Conservation (phyloP, 1,140 invertebrate genomes). For the Drosophila setifemur region DNA sequence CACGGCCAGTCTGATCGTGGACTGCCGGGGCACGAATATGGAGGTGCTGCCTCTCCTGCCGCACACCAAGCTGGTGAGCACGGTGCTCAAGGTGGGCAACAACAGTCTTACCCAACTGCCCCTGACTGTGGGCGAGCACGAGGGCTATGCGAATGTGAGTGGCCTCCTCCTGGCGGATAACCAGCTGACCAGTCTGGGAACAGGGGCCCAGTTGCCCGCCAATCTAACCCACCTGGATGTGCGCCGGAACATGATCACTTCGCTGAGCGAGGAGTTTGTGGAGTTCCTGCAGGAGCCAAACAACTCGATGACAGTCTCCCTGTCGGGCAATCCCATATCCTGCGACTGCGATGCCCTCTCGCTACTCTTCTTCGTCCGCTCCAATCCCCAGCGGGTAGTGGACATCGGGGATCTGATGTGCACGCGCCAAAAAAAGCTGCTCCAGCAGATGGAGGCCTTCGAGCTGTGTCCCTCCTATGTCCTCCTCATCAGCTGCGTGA, state of each 20-base stretch:
- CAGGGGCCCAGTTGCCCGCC: slow-evolving; percentile 56
- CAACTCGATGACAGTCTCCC: slow-evolving; percentile 74
- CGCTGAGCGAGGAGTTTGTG: slow-evolving; percentile 77
- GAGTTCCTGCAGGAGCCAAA: slow-evolving; percentile 66
- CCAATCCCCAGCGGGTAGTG: slow-evolving; percentile 73
- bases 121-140: slow-evolving; percentile 31
- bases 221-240: slow-evolving; percentile 83
- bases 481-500: slow-evolving; percentile 75
- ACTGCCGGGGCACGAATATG: slow-evolving; percentile 83
- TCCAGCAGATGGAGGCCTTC: slow-evolving; percentile 81
- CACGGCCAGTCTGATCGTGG: slow-evolving; percentile 82
- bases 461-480: slow-evolving; percentile 84
- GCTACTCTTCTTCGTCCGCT: slow-evolving; percentile 85
- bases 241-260: slow-evolving; percentile 83
- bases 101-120: slow-evolving; percentile 83
- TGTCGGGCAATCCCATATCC: slow-evolving; percentile 85
- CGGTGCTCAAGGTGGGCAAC: slow-evolving; percentile 83
- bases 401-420: slow-evolving; percentile 83
- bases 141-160: slow-evolving; percentile 82
- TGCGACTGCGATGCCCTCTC: slow-evolving; percentile 85
- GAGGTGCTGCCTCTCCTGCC: slow-evolving; percentile 66
- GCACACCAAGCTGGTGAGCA: slow-evolving; percentile 44
- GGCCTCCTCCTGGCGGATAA: slow-evolving; percentile 84
- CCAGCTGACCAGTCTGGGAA: slow-evolving; percentile 81
- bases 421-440: slow-evolving; percentile 45